A percentile compares a stretch with the other conserved stretches of the same genome.
Evolutionary conservation across 2,113 vertebrate species (phyloP).

Genomic region (Hemiprocne comata): DNA sequence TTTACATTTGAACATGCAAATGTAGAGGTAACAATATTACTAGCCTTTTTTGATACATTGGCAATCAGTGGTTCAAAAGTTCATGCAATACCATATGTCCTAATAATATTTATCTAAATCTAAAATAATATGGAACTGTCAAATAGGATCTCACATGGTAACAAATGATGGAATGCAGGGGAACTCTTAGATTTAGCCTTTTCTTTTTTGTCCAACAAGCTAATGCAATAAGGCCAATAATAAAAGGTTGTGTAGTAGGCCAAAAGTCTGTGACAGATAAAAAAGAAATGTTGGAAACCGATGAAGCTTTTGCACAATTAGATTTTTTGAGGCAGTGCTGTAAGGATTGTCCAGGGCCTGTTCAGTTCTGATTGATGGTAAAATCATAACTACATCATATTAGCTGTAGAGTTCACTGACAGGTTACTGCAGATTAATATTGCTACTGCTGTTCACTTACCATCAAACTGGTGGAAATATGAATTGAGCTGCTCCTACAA

Average conservation of each 20-base stretch:
- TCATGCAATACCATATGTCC: slow-evolving; percentile 74
- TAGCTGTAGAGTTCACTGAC: slow-evolving; percentile 95
- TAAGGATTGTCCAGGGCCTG: slow-evolving; percentile 89
- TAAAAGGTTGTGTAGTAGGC: slow-evolving; percentile 86
- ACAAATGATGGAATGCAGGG: slow-evolving; percentile 89
- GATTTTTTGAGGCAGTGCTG: slow-evolving; percentile 91
- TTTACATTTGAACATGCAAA: slow-evolving; percentile 21
- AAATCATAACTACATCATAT: slow-evolving; percentile 98
- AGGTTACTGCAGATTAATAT: slow-evolving; percentile 94
- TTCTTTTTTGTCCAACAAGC: slow-evolving; percentile 83
- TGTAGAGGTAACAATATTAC: slow-evolving; percentile 44
- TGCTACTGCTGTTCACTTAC: slow-evolving; percentile 90
- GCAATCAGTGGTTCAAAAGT: slow-evolving; percentile 77
- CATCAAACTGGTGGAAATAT: slow-evolving; percentile 82
- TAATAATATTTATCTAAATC: slow-evolving; percentile 81
- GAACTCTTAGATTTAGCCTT: slow-evolving; percentile 80
- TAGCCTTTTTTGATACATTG: slow-evolving; percentile 17
- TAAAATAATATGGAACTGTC: slow-evolving; percentile 78
- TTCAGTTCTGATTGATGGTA: slow-evolving; percentile 93
- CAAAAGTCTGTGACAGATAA: slow-evolving; percentile 86
- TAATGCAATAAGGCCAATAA: slow-evolving; percentile 89
- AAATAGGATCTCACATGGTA: slow-evolving; percentile 83
- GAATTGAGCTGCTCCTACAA: slow-evolving; percentile 80
- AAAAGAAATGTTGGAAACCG: slow-evolving; percentile 94
- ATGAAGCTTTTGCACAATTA: slow-evolving; percentile 97